Evolutionary conservation across 2,797 vertebrate species (phyloP), one percentile per base, ranked within the genome.

Genomic region (Peromyscus melanophrys): DNA sequence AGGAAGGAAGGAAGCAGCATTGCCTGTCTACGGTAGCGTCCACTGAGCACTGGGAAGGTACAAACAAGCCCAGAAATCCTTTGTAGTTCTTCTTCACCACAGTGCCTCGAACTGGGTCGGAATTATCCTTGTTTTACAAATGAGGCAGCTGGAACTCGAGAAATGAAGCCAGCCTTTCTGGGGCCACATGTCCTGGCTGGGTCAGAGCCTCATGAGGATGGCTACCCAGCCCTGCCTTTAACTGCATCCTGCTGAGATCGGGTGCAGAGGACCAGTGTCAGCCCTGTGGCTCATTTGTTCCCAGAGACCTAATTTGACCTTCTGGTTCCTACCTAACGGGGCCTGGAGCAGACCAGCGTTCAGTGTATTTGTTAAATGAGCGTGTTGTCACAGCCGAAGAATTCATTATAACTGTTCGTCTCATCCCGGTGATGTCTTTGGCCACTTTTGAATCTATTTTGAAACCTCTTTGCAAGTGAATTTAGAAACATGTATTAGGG

Each of bases 101-200:
- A 84, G 86, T 29, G 17, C 87, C 76, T 80, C n/a, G 6, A 98
- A 98, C 96, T 97, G 95, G 97, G 97, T 97, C 95, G 93, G 97
- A 94, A 95, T 95, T 96, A 86, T 77, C 91, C 97, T 94, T 92
- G 97, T 97, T 98, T 98, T 97, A 98, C 96, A 97, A 97, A 98
- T 98, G 95, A 98, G 93, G 91, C 1, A 12, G 77, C 92, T 63
- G 37, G 91, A 92, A 55, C 86, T 49, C 11, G 80, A 92, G 96
- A 94, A 90, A 90, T 73, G 80, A 96, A 87, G 76, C 76, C 55
- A 89, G 84, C 76, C 90, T 91, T 92, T 67, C 49, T 78, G 75
- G 85, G 86, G 90, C 63, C 81, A 43, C n/a, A 63, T 34, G 52
- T 57, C 37, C 55, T 21, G 27, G 49, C 49, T 92, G 43, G 65